These are phyloP conservation scores for Oxyura jamaicensis DNA, from an alignment of 2,113 vertebrate genomes.

Conservation along the genomic window DNA sequence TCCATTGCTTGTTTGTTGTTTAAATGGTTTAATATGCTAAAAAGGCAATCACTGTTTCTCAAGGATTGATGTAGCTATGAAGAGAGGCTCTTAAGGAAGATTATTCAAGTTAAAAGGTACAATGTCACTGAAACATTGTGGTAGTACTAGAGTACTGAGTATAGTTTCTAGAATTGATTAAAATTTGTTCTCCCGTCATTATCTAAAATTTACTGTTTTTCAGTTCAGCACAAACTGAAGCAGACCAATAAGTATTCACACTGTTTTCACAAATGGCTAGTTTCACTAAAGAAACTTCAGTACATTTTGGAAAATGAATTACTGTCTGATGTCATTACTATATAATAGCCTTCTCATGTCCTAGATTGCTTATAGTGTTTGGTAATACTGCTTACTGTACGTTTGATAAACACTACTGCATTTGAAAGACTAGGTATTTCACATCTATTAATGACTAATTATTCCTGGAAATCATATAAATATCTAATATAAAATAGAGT, in stretches of 20 bases:
- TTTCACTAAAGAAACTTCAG: background rate
- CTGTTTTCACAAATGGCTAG: background rate
- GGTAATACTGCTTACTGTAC: background rate
- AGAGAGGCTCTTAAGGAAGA: background rate
- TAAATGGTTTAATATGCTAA: background rate
- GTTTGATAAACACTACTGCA: background rate
- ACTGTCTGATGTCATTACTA: background rate
- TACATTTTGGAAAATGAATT: background rate
- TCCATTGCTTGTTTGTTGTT: background rate
- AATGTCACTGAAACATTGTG: background rate
- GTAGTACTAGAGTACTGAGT: background rate
- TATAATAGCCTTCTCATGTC: background rate
- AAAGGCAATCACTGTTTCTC: background rate
- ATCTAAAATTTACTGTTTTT: background rate
- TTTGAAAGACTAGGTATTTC: background rate
- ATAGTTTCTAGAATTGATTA: background rate
- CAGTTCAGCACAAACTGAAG: background rate
- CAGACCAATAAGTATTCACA: background rate
- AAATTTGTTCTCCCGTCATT: background rate
- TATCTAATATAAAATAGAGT: background rate
- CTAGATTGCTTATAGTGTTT: background rate
- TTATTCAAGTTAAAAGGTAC: background rate
- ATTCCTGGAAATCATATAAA: background rate
- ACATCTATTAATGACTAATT: background rate
- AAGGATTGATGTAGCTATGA: background rate